Evolutionary conservation across 2,888 invertebrate genomes (phyloP).

Genomic region (Noctuana brunneofusca): DNA sequence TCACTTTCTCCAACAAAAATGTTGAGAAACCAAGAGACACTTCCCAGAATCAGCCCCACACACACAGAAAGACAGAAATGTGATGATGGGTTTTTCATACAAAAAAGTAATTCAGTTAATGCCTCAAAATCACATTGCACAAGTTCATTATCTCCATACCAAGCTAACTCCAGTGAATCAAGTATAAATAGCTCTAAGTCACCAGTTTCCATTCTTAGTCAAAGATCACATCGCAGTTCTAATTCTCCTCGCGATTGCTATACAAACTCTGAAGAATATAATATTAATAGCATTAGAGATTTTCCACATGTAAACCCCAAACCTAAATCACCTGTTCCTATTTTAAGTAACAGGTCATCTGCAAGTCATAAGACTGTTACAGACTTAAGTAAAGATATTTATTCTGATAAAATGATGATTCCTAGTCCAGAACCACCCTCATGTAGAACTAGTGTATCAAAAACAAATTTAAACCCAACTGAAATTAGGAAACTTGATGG

Average conservation of each 20-base stretch:
- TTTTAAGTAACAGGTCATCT: slow-evolving; percentile 56
- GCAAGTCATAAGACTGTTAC: slow-evolving; percentile 50
- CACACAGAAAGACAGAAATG: slow-evolving; percentile 39
- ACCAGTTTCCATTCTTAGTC: slow-evolving; percentile 47
- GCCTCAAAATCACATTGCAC: slow-evolving; percentile 51
- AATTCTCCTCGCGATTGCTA: slow-evolving; percentile 36
- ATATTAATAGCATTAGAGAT: not conserved
- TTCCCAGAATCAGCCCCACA: slow-evolving; percentile 41
- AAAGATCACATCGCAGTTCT: slow-evolving; percentile 43
- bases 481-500: slow-evolving; percentile 89
- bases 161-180: slow-evolving; percentile 39
- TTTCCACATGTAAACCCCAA: slow-evolving; percentile 41
- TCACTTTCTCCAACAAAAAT: slow-evolving; percentile 49
- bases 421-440: slow-evolving; percentile 63
- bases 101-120: slow-evolving; percentile 50
- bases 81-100: slow-evolving; percentile 58
- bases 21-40: slow-evolving; percentile 37
- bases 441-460: slow-evolving; percentile 60
- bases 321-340: slow-evolving; percentile 58
- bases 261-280: slow-evolving; percentile 1
- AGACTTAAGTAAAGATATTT: slow-evolving; percentile 56
- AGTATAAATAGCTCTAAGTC: slow-evolving; percentile 50
- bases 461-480: slow-evolving; percentile 70
- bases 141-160: slow-evolving; percentile 44
- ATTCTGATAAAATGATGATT: slow-evolving; percentile 52